Base-by-base conservation (phyloP, 2,888 invertebrate species). In the Conchocele bisecta region DNA sequence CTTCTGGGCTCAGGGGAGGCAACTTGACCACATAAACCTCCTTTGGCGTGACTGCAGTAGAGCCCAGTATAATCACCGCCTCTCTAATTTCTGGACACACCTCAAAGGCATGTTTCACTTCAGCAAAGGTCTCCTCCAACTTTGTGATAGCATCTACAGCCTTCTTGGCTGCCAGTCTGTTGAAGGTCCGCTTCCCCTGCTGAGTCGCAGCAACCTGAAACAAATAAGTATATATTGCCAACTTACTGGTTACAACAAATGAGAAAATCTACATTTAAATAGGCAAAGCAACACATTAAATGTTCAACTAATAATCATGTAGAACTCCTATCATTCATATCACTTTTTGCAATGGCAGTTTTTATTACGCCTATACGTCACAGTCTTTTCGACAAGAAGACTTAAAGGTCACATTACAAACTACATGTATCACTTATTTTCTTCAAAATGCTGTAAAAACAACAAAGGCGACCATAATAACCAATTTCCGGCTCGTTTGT, bases 41-140 rank as follows among this genome's bases (percentile, higher is more conserved):
- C 58, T 83, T 86, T 4, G 86, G 86, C 33, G 81, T 85, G 13
- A 85, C 73, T n/a, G 75, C 26, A 2, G 86, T 86, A 22, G 84
- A 79, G 5, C 86, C 86, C 11, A 86, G 39, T 3, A 83, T 50
- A 20, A 86, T 41, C 7, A 82, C 56, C 17, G 82, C 81, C 31
- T 83, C 70, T 9, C 74, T 54, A 22, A 86, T 79, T 60, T 85
- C 84, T 29, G 84, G 84, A 53, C 82, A 85, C 11, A 58, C 22
- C 26, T 84, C 83, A 69, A 86, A 86, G 28, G 81, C 78, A 51
- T 72, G 58, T 24, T 59, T 26, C 13, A 86, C 44, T 50, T 79
- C 66, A 37, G 46, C 44, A 59, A 81, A 72, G 6, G 79, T 61
- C 35, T 78, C 57, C 17, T 86, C 83, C 24, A 85, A 46, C 39